These are phyloP conservation scores for Trididemnum miniatum DNA, from an alignment of 23 tunicate species.

Conservation along the genomic window DNA sequence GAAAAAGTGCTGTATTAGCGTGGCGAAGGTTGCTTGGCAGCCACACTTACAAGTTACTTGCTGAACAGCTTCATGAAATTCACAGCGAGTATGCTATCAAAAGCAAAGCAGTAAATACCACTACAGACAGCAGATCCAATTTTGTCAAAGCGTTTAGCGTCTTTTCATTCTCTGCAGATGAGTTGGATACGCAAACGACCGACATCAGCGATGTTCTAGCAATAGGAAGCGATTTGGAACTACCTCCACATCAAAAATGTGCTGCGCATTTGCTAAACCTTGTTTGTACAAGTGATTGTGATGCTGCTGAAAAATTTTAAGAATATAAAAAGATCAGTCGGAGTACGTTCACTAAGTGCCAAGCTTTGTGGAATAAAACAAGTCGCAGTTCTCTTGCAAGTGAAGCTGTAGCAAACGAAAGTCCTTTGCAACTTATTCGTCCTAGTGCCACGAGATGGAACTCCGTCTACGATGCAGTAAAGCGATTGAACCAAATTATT, in stretches of 20 bases:
- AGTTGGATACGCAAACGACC: background rate
- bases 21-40: background rate
- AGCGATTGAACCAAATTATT: too few relatives aligned
- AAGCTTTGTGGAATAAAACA: background rate
- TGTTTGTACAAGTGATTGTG: background rate
- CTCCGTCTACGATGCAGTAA: constrained; percentile 1
- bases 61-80: background rate
- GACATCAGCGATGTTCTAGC: constrained; percentile 1
- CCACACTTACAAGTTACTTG: background rate
- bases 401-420: background rate
- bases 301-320: background rate
- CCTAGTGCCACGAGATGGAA: background rate
- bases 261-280: constrained; percentile 1
- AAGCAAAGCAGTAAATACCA: background rate
- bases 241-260: background rate
- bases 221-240: background rate
- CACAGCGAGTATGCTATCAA: background rate
- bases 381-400: background rate
- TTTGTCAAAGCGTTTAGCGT: background rate
- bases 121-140: background rate
- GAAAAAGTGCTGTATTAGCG: background rate
- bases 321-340: background rate
- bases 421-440: background rate
- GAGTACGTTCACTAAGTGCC: background rate
- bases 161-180: background rate